Evolutionary conservation across 2,888 invertebrate genomes (phyloP).

Genomic region (Agrochola macilenta): DNA sequence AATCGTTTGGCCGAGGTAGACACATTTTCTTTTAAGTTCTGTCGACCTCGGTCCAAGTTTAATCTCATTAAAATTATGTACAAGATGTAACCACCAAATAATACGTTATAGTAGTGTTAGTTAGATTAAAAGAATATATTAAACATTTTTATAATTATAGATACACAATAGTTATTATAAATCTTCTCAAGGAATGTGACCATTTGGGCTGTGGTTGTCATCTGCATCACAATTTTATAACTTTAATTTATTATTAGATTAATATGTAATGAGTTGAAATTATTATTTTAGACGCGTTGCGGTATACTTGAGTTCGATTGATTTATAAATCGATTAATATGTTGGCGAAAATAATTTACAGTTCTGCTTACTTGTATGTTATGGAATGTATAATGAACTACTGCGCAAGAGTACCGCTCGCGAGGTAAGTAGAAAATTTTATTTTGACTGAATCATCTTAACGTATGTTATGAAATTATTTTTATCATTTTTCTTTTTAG

Average conservation of each 20-base stretch:
- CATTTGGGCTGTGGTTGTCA: slow-evolving; percentile 82
- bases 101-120: slow-evolving; percentile 83
- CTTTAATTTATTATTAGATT: slow-evolving; percentile 68
- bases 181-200: slow-evolving; percentile 66
- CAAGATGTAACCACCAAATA: slow-evolving; percentile 90
- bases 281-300: slow-evolving; percentile 51
- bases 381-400: slow-evolving; percentile 39
- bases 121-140: slow-evolving; percentile 68
- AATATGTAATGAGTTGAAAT: slow-evolving; percentile 58
- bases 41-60: slow-evolving; percentile 72
- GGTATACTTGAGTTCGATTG: slow-evolving; percentile 47
- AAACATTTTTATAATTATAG: slow-evolving; percentile 66
- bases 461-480: slow-evolving; percentile 47
- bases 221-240: slow-evolving; percentile 81
- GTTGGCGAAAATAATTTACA: neutral
- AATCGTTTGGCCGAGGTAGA: slow-evolving; percentile 52
- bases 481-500: slow-evolving; percentile 47
- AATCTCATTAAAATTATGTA: slow-evolving; percentile 88
- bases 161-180: slow-evolving; percentile 59
- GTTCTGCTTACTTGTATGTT: slow-evolving; percentile 13
- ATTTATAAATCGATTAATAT: slow-evolving; percentile 26
- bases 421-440: slow-evolving; percentile 54
- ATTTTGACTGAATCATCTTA: slow-evolving; percentile 65
- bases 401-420: slow-evolving; percentile 36
- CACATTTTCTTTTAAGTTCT: slow-evolving; percentile 38